Evolutionary conservation across 2,113 vertebrate genomes (phyloP), one percentile per base, ranked within the genome.

Genomic region (Rafetus swinhoei): DNA sequence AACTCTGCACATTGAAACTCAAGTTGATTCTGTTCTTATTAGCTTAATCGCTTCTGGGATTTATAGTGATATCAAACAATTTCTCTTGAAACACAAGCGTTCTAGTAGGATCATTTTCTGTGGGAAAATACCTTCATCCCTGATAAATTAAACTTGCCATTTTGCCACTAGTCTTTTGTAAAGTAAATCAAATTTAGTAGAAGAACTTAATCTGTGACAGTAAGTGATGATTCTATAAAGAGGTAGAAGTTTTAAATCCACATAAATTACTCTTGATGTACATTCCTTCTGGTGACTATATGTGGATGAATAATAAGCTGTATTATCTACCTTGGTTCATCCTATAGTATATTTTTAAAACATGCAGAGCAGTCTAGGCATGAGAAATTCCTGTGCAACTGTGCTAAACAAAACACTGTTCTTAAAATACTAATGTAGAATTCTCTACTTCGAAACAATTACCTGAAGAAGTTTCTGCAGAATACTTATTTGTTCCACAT

Each of bases 21-120:
- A 59, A 57, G 16, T 65, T 87, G 79, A 0, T 0, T 90, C 90
- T 94, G 27, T 88, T 94, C 32, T 29, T 88, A 79, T 14, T 82
- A 56, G 54, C 69, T 18, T 92, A 1, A 52, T 81, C 8, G 10
- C 53, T 65, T 94, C 87, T 79, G 50, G 39, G 69, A 82, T 79
- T 91, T 84, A 53, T 87, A 87, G 27, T 79, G 35, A 72, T 56
- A 69, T 90, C 81, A 11, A 88, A 81, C 19, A 9, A 2, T 93
- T 96, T 96, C 84, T 94, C 74, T 88, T 79, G 85, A 90, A 50
- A 72, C n/a, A 87, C 5, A 84, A 85, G 22, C 82, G 87, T 92
- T 84, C 13, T 19, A 18, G 89, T 90, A 86, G 74, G 81, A 24
- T 95, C 15, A 6, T 81, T 88, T 86, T 16, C 13, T 85, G 19